Base-by-base conservation (phyloP, 2,113 vertebrate species). In the Lasiurus cinereus region DNA sequence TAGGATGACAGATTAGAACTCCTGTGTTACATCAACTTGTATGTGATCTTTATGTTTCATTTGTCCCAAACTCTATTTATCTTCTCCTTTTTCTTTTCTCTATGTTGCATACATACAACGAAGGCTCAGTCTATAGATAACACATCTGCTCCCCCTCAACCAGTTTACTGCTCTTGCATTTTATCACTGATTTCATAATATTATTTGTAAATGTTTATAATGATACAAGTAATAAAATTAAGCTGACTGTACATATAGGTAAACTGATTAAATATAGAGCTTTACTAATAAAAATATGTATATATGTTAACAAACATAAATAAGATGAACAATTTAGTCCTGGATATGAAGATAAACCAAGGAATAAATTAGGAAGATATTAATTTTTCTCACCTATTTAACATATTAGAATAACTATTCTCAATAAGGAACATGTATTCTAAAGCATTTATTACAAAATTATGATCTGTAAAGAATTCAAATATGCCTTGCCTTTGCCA, bases 21-120 rank as follows among this genome's bases (percentile, higher is more conserved):
- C 14, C 29, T 78, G 22, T 56, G 21, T 48, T 50, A 56, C 24
- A 91, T 86, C 6, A 78, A 54, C 14, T 36, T 91, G 83, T 74
- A 50, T 13, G 27, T 22, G 19, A 62, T 36, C 15, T 91, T 86
- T 74, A 59, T 83, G 29, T 64, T 88, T 90, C 11, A 36, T 43
- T 82, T 54, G 9, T 90, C 90, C 3, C 21, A 79, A 12, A 48
- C 8, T 85, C 4, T 4, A 76, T 70, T 66, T 74, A 67, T 59
- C 24, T 50, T 9, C 24, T 66, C 11, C 36, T 39, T 1, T 85
- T 50, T 88, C 7, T 29, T 0, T 33, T 72, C 5, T 31, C 33
- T 56, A 0, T 13, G 12, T 18, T 39, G 4, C 9, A 27, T 7
- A 12, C 0, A 24, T 15, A 19, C 4, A 43, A 0, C 29, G 9